phyloP scores from a whole-genome alignment of 35 echinoderm and acorn worm species.

The Patiria miniata region DNA sequence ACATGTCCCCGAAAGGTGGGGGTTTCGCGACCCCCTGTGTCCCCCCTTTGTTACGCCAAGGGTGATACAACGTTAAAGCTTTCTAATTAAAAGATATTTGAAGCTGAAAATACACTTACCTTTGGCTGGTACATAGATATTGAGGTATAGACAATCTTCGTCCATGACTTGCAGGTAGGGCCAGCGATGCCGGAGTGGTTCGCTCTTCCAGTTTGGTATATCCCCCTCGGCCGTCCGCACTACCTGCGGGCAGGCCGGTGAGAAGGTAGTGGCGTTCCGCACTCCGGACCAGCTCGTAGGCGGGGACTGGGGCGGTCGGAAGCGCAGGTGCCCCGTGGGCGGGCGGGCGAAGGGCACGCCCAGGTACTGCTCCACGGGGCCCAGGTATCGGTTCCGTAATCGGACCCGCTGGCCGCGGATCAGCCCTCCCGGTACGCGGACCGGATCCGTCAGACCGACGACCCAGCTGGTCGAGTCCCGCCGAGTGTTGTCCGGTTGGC shows the following conservation, averaged over 20 bases:
- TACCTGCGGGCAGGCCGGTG: conserved; percentile 70
- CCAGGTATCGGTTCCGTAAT: conserved; percentile 41
- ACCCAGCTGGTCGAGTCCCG: background rate
- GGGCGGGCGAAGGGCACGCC: conserved; percentile 80
- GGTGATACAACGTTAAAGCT: too few species aligned
- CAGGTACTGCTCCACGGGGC: conserved; percentile 79
- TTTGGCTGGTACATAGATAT: conserved; percentile 73
- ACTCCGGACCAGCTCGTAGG: conserved; percentile 40
- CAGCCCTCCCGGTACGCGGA: conserved; percentile 38
- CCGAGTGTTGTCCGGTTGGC: background rate
- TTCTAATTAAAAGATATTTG: too few species aligned
- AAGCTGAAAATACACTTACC: too few species aligned
- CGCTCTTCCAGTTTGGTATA: conserved; percentile 46
- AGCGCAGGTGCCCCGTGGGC: conserved; percentile 62
- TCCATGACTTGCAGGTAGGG: conserved; percentile 62
- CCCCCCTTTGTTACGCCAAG: too few species aligned
- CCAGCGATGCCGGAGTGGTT: conserved; percentile 38
- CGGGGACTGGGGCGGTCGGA: conserved; percentile 62
- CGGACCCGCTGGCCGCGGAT: conserved; percentile 58
- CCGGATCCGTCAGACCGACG: background rate
- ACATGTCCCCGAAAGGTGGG: too few species aligned
- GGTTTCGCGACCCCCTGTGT: too few species aligned
- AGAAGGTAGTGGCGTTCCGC: conserved; percentile 64
- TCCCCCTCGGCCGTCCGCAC: conserved; percentile 26
- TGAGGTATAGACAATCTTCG: conserved; percentile 89